Evolutionary conservation across 2,797 vertebrate genomes (phyloP).

Genomic region (Labeo calbasu): DNA sequence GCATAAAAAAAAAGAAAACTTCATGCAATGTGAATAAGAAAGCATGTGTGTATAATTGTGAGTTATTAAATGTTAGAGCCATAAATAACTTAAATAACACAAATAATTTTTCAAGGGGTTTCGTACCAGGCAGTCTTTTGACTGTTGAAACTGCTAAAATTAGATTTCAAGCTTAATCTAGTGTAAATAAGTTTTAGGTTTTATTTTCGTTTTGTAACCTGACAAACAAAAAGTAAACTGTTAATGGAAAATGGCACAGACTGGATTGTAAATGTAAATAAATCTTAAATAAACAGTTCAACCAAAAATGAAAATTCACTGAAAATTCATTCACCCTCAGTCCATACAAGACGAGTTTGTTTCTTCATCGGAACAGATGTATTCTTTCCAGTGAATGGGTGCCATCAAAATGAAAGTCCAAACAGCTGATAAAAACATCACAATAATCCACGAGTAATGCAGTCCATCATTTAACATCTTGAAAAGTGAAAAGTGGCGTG

Average conservation of each 20-base stretch:
- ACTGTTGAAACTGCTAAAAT: neutral
- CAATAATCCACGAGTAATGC: neutral
- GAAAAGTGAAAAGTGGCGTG: no score
- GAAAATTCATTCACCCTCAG: no score
- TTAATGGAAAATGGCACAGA: neutral
- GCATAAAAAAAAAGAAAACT: neutral
- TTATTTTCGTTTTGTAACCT: neutral
- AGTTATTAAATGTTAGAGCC: neutral
- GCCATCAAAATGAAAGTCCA: neutral
- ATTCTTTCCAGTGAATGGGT: neutral
- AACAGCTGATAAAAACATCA: neutral
- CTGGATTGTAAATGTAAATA: no score
- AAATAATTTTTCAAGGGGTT: neutral
- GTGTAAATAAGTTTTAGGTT: neutral
- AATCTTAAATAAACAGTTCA: no score
- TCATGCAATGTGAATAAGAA: neutral
- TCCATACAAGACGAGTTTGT: no score
- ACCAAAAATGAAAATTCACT: no score
- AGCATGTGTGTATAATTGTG: neutral
- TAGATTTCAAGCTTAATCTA: neutral
- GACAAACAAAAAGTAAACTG: neutral
- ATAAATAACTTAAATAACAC: neutral
- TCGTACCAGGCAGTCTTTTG: neutral
- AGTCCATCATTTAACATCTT: neutral
- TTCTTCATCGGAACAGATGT: no score